Evolutionary conservation across 1,140 invertebrate genomes (phyloP), one percentile per base, ranked within the genome.

Genomic region (Dufourea novaeangliae): DNA sequence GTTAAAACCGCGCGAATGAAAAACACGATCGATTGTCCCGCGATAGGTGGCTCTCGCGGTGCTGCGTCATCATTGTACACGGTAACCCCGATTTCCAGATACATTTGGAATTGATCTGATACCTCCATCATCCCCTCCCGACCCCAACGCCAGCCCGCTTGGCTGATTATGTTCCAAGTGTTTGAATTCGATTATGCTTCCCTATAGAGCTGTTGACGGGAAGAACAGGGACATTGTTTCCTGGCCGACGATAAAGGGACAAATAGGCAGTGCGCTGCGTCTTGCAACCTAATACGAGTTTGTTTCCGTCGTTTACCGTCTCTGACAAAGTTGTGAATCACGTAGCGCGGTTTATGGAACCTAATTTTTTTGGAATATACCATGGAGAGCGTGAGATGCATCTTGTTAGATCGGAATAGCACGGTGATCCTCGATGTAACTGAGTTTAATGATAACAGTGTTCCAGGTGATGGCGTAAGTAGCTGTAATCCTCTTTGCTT

Each of bases 1-100:
- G 39, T 63, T 76, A 32, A 83, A 77, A 59, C n/a, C 72, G 68
- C 54, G 82, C 90, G 88, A 90, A 91, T 90, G 89, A 89, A 90
- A 90, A 87, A 86, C 78, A 80, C 78, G 68, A 90, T 90, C 86
- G 87, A 90, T 90, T 85, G 80, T 74, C 72, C 52, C 27, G 64
- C 56, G 50, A 32, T 80, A 84, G 83, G 83, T 77, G 78, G 82
- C 83, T 57, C 54, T 64, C 69, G 41, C 67, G 70, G 78, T 63
- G 70, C 70, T 34, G 81, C 67, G 41, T 77, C 82, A 69, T 68
- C 71, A 66, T 75, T 68, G 56, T 73, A 74, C 54, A 70, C 59
- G 69, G 63, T 50, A 83, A 57, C 80, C 75, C 54, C 75, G 81
- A 73, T 83, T 78, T 67, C 62, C 63, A 72, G 44, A 67, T 66